Conservation (phyloP, 2,888 invertebrate genomes). For the Netelia virgata region DNA sequence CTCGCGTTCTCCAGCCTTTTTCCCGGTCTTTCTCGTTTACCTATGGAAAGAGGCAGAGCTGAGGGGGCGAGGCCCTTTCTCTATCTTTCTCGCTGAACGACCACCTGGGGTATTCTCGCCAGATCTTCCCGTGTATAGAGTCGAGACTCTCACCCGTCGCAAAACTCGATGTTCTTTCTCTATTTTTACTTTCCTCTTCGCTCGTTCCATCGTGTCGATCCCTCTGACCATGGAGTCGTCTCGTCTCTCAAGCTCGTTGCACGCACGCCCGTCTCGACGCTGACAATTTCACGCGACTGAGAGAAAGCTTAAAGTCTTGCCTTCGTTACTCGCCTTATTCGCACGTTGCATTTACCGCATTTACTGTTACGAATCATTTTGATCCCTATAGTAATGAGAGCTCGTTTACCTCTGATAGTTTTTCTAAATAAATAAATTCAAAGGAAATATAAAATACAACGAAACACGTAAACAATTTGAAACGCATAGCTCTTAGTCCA, state of each 20-base stretch:
- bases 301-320: slow-evolving; percentile 60
- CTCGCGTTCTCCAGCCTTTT: slow-evolving; percentile 28
- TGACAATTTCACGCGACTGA: slow-evolving; percentile 55
- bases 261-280: slow-evolving; percentile 41
- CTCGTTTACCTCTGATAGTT: too few species aligned
- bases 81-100: slow-evolving; percentile 38
- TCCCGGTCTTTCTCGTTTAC: slow-evolving; percentile 40
- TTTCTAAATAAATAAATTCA: neutral
- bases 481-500: neutral
- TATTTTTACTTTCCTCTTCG: neutral
- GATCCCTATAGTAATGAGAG: too few species aligned
- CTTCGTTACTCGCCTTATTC: slow-evolving; percentile 17
- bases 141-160: slow-evolving; percentile 21
- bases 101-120: slow-evolving; percentile 50
- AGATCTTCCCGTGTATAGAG: slow-evolving; percentile 26
- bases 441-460: neutral
- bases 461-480: neutral
- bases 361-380: slow-evolving; percentile 54
- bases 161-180: slow-evolving; percentile 52
- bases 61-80: slow-evolving; percentile 17
- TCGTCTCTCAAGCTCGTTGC: slow-evolving; percentile 19
- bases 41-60: neutral
- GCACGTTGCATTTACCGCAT: slow-evolving; percentile 30
- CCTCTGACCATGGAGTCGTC: slow-evolving; percentile 41
- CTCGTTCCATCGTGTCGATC: slow-evolving; percentile 40